Percentiles rank a stretch among this genome's conserved stretches.
Conservation (phyloP, 1,140 invertebrate species). For the Cotesia typhae region DNA sequence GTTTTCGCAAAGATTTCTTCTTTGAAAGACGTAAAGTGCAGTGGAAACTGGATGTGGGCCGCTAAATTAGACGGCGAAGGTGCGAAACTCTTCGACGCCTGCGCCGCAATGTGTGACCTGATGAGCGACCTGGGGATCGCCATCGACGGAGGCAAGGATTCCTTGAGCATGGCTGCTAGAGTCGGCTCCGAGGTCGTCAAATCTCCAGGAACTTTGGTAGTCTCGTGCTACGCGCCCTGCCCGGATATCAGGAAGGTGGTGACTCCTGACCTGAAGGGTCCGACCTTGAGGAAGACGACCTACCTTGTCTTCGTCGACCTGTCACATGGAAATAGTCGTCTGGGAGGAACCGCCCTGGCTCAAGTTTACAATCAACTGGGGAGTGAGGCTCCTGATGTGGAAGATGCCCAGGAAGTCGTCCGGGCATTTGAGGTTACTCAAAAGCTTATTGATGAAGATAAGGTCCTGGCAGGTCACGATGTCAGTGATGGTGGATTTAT, state of each 20-base stretch:
- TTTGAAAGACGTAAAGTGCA: constrained; percentile 93
- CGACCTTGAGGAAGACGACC: constrained; percentile 65
- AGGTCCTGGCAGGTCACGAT: constrained; percentile 91
- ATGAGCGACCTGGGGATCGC: constrained; percentile 91
- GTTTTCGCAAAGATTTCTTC: constrained; percentile 90
- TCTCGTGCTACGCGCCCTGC: constrained; percentile 95
- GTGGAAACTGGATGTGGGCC: constrained; percentile 99
- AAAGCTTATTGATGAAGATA: constrained; percentile 76
- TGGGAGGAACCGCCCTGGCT: constrained; percentile 92
- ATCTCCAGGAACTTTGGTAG: constrained; percentile 91
- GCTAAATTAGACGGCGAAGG: constrained; percentile 94
- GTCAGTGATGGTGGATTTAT: constrained; percentile 95
- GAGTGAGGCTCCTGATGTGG: constrained; percentile 81
- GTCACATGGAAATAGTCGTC: constrained; percentile 71
- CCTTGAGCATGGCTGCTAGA: constrained; percentile 94
- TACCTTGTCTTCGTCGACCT: constrained; percentile 77
- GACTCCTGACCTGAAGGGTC: constrained; percentile 89
- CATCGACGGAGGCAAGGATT: constrained; percentile 98
- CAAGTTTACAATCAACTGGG: constrained; percentile 91
- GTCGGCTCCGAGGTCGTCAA: constrained; percentile 80
- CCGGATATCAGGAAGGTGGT: constrained; percentile 83
- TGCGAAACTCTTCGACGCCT: constrained; percentile 85
- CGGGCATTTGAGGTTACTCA: constrained; percentile 87
- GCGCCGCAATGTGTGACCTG: constrained; percentile 84
- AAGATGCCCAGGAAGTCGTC: constrained; percentile 73